phyloP scores from a whole-genome alignment of 2,113 vertebrate genomes.

The Labrus mixtus region DNA sequence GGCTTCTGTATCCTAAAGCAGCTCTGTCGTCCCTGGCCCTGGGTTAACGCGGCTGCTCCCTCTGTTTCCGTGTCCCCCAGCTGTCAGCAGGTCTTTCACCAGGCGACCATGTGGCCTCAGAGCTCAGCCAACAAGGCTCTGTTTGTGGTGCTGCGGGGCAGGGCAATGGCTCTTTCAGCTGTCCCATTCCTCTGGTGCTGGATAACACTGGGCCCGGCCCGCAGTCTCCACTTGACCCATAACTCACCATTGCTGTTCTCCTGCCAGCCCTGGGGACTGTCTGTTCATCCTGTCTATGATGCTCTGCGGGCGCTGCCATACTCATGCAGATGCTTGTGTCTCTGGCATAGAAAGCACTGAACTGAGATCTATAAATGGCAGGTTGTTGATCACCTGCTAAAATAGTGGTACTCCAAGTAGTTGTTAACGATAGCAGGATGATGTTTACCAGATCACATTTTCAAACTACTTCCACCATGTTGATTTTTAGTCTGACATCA shows the following conservation, averaged over 20 bases:
- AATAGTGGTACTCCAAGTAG: not conserved
- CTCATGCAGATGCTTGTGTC: not conserved
- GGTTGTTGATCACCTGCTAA: not conserved
- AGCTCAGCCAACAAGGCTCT: conserved; percentile 64
- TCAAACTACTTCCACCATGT: not conserved
- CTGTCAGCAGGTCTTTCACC: conserved; percentile 74
- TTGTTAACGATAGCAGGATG: not conserved
- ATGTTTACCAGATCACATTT: not conserved
- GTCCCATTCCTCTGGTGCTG: conserved; percentile 80
- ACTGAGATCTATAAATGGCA: not conserved
- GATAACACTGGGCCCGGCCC: conserved; percentile 66
- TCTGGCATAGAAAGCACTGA: not conserved
- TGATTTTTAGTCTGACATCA: conserved; percentile 1
- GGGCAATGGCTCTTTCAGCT: conserved; percentile 73
- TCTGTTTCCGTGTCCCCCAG: conserved; percentile 62
- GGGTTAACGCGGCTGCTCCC: conserved; percentile 39
- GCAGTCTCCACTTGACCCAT: conserved; percentile 64
- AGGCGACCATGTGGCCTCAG: conserved; percentile 61
- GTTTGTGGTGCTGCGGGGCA: conserved; percentile 53
- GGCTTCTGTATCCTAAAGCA: not conserved
- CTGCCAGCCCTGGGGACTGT: conserved; percentile 35
- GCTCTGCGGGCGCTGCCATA: not conserved
- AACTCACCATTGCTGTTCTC: conserved; percentile 49
- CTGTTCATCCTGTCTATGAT: conserved; percentile 19
- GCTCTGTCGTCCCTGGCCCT: conserved; percentile 6